phyloP scores from a whole-genome alignment of 2,797 vertebrate genomes.

The Cheracebus regulus region DNA sequence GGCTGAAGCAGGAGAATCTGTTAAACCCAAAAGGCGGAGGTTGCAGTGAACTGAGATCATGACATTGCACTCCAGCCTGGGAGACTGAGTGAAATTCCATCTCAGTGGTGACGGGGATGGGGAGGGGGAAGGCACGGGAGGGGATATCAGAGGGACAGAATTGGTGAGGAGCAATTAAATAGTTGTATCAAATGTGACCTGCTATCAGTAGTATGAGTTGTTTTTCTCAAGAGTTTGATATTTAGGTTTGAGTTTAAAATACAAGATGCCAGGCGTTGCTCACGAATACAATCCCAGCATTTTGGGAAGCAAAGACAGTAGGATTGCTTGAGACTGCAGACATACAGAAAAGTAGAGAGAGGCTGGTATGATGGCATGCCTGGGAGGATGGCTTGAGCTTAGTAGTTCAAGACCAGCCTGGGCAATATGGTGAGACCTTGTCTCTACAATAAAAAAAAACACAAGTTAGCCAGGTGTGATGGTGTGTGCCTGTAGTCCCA shows the following conservation, averaged over 20 bases:
- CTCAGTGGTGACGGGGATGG: rapidly evolving
- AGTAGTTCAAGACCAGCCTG: too few species aligned
- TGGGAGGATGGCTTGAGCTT: too few species aligned
- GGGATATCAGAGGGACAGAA: not conserved
- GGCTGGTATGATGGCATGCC: not conserved
- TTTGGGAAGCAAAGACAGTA: not conserved
- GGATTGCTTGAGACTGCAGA: not conserved
- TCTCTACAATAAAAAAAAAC: too few species aligned
- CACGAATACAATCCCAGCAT: not conserved
- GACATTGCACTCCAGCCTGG: not conserved
- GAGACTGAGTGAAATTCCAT: not conserved
- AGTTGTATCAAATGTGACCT: not conserved
- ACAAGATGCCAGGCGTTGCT: not conserved
- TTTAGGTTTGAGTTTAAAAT: slow-evolving; percentile 11
- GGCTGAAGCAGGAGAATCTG: not conserved
- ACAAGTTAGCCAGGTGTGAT: too few species aligned
- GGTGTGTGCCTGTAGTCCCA: too few species aligned
- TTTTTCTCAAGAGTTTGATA: slow-evolving; percentile 13
- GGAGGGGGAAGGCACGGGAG: not conserved
- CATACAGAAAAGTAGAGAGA: not conserved
- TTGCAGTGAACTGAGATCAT: not conserved
- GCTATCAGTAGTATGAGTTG: not conserved
- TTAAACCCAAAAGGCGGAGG: not conserved
- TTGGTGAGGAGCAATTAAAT: not conserved
- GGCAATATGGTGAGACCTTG: too few species aligned